These are phyloP conservation scores for Trogon surrucura DNA, from an alignment of 2,113 vertebrate genomes.

Conservation along the genomic window DNA sequence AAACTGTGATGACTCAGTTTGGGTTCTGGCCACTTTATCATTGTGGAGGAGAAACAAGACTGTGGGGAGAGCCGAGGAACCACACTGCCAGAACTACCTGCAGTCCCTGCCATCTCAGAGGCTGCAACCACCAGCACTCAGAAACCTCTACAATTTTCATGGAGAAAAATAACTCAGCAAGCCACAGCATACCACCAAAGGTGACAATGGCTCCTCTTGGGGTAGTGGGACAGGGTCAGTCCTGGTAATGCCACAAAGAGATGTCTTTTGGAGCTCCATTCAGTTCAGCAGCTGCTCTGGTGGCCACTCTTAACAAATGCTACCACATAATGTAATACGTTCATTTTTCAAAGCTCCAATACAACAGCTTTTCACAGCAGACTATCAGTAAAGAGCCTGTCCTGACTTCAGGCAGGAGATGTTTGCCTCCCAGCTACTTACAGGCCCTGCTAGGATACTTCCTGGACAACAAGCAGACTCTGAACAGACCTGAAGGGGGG, in stretches of 20 bases:
- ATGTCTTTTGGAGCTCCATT: neutral
- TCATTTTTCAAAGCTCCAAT: neutral
- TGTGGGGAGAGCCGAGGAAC: neutral
- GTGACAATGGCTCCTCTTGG: neutral
- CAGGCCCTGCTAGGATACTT: neutral
- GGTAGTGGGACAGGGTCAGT: neutral
- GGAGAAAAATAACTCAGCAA: neutral
- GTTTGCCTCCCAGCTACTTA: neutral
- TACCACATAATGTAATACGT: neutral
- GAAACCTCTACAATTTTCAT: neutral
- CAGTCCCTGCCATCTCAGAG: neutral
- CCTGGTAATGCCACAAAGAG: neutral
- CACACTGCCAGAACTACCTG: neutral
- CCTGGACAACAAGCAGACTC: neutral
- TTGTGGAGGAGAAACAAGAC: neutral
- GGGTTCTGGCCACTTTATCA: neutral
- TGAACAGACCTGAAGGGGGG: neutral
- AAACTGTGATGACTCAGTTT: neutral
- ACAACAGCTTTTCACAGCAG: neutral
- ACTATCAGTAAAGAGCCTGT: neutral
- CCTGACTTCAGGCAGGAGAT: neutral
- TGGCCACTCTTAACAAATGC: neutral
- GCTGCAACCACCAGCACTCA: accelerated
- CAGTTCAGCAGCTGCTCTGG: neutral
- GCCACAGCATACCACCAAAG: neutral